Base-by-base conservation (phyloP, 2,797 vertebrate species). In the Mallotus villosus region DNA sequence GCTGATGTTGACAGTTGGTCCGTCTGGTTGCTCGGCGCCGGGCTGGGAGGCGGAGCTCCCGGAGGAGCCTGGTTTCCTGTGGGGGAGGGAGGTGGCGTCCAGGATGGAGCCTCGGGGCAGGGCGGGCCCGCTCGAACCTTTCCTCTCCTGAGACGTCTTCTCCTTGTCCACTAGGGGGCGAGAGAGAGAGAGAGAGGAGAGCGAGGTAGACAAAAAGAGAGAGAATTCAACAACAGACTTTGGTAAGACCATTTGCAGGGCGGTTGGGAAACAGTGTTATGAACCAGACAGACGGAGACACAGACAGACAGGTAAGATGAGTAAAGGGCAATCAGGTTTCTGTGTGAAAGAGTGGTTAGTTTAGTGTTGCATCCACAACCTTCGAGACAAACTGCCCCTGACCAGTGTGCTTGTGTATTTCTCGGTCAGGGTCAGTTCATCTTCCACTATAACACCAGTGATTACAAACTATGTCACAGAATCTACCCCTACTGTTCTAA, bases 121-220 rank as follows among this genome's bases (percentile, higher is more conserved):
- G 2, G 58, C 1, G 1, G 1, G 62, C 63, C 27, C 63, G 16
- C 32, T 62, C 14, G 67, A 61, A 49, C 27, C n/a, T 60, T 90
- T 93, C 2, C 89, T 77, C 9, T 89, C 91, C 5, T 49, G 67
- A 74, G 27, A 74, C 58, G 37, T 62, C 68, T 89, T 81, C 34
- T 86, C 91, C 76, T 88, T 91, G 21, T 93, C 92, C 71, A n/a
- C 88, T 91, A 19, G 72, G 72, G 74, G 74, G 14, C 32, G 70
- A 53, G 58, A 51, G n/a, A 2, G 21, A 67, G 19, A 60, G 16
- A 77, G 27, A 59, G 6, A 72, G 21, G 67, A 2, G 4, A 25
- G 22, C 64, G 6, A 11, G 21, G 58, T 5, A 53, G 55, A 61
- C 5, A 37, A 61, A 76, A 1, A n/a, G 11, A 75, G 5, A 63